Evolutionary conservation across 1,140 invertebrate species (phyloP).

Genomic region (Bombyx mandarina): DNA sequence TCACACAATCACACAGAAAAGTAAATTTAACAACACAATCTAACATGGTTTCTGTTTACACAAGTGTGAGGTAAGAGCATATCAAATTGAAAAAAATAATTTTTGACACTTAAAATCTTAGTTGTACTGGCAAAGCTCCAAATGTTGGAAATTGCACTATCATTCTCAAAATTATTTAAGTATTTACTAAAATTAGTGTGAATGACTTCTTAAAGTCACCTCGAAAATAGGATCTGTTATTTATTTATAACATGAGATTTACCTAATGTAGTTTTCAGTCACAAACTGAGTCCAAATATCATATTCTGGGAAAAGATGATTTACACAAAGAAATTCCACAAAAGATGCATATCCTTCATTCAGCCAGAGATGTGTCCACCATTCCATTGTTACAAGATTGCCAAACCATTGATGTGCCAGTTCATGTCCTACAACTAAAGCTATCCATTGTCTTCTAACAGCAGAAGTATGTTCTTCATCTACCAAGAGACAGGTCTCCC

Average conservation of each 20-base stretch:
- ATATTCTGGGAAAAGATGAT: slow-evolving; percentile 91
- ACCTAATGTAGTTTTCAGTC: slow-evolving; percentile 82
- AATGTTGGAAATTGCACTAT: too few species aligned
- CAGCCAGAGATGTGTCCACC: slow-evolving; percentile 89
- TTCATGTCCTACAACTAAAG: slow-evolving; percentile 90
- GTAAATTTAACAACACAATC: not conserved
- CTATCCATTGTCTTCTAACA: slow-evolving; percentile 88
- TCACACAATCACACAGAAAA: not conserved
- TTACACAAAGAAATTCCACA: slow-evolving; percentile 90
- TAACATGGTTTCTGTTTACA: too few species aligned
- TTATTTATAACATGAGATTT: slow-evolving; percentile 9
- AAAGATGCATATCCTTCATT: slow-evolving; percentile 96
- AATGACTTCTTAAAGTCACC: too few species aligned
- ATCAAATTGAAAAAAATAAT: too few species aligned
- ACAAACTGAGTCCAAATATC: slow-evolving; percentile 96
- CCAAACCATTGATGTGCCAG: slow-evolving; percentile 94
- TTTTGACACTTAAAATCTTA: too few species aligned
- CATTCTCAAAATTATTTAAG: too few species aligned
- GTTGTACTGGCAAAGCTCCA: too few species aligned
- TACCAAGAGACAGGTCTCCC: slow-evolving; percentile 87
- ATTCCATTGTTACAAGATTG: slow-evolving; percentile 92
- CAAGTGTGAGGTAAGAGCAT: too few species aligned
- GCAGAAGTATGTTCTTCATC: slow-evolving; percentile 89
- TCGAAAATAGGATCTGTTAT: too few species aligned
- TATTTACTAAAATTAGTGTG: too few species aligned